Evolutionary conservation across 2,113 vertebrate species (phyloP).

Genomic region (Physeter macrocephalus): DNA sequence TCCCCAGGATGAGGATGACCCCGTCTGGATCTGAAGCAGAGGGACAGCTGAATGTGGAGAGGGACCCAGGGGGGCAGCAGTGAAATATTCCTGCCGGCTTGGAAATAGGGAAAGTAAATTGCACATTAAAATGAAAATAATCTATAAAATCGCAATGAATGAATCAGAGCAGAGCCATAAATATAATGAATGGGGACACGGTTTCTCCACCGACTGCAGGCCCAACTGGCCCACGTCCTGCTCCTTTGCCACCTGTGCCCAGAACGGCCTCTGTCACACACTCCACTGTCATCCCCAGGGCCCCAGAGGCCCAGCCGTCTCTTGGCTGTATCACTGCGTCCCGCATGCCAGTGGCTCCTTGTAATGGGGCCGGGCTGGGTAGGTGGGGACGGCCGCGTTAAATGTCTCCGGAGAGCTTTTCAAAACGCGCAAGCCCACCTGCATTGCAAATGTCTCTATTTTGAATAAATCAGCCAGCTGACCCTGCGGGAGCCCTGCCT

Average conservation of each 20-base stretch:
- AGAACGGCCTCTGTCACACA: rapidly evolving
- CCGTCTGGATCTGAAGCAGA: too few relatives aligned
- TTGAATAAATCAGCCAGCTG: rapidly evolving
- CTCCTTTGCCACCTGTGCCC: rapidly evolving
- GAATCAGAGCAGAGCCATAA: neutral
- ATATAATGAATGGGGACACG: rapidly evolving
- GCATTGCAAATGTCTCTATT: rapidly evolving
- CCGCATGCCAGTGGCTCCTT: rapidly evolving
- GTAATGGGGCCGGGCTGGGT: rapidly evolving
- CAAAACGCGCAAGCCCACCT: rapidly evolving
- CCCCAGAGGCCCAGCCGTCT: neutral
- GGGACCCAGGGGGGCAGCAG: rapidly evolving
- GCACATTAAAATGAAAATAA: too few relatives aligned
- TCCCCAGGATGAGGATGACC: neutral
- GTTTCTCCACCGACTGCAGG: rapidly evolving
- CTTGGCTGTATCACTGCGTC: rapidly evolving
- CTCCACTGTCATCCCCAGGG: rapidly evolving
- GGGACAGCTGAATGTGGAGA: rapidly evolving
- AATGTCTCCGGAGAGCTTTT: neutral
- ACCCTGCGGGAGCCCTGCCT: rapidly evolving
- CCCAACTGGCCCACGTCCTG: rapidly evolving
- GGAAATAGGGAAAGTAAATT: rapidly evolving
- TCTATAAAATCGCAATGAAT: rapidly evolving
- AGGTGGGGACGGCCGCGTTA: rapidly evolving
- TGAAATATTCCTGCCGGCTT: neutral